Base-by-base conservation (phyloP, 2,113 vertebrate species). In the Etia nguti region DNA sequence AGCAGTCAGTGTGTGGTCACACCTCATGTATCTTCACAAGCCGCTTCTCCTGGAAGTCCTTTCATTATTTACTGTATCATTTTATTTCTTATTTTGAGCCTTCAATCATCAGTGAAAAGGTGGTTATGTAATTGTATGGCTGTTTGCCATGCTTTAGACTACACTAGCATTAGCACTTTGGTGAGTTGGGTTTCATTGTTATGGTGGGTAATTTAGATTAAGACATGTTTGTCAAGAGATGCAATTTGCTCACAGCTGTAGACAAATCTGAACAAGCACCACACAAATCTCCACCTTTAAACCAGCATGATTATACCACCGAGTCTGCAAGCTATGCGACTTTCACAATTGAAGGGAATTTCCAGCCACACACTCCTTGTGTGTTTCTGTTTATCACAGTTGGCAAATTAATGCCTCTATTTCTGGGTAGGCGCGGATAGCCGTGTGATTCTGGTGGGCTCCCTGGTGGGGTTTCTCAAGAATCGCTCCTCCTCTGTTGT, bases 391-490 rank as follows among this genome's bases (percentile, higher is more conserved):
- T 94, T 89, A 92, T 93, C 90, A 79, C 89, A 94, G 89, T 92
- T 90, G 93, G 89, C 89, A 86, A 95, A 93, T 94, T 87, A 96
- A 95, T 89, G 93, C 86, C 82, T 92, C 94, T 95, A 95, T 95
- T 95, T 95, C 82, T 92, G 93, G 91, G 81, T 29, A 38, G 59
- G 90, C 92, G 43, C 81, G 91, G 85, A 88, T 77, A 80, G 91
- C 90, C 85, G 83, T 92, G 88, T 91, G 93, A 93, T 94, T 83
- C 90, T 89, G 86, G 90, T 82, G 86, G 89, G 88, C 90, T 95
- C 94, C 93, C 94, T 84, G 62, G 92, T 93, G 95, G 94, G 91
- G 80, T 95, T 94, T 95, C 94, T 94, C 91, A 91, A 93, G 95
- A 95, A 92, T 81, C 34, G 84, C 93, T 92, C 91, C 92, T 90